These are phyloP conservation scores for Myotis lucifugus DNA, from an alignment of 2,113 vertebrate genomes.

Conservation along the genomic window DNA sequence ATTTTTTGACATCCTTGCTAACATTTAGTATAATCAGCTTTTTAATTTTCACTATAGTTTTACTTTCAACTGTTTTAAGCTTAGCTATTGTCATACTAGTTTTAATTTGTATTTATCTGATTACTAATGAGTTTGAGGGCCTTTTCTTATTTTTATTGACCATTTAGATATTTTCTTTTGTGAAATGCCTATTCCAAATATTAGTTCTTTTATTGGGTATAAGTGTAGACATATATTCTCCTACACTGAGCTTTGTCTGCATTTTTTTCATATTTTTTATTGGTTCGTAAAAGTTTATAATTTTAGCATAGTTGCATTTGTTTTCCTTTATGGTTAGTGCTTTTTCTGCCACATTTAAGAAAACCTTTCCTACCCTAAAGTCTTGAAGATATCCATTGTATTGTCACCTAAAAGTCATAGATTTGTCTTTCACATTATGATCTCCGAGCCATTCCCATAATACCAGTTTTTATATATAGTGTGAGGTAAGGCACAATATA, in stretches of 20 bases:
- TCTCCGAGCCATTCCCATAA: not conserved
- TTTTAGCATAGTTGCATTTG: not conserved
- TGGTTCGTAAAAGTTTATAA: not conserved
- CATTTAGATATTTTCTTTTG: not conserved
- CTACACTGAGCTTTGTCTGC: not conserved
- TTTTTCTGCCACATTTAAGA: not conserved
- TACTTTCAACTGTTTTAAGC: not conserved
- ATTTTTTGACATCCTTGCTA: not conserved
- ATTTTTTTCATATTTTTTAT: not conserved
- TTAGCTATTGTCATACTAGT: not conserved
- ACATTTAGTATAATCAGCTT: not conserved
- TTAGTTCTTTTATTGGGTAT: not conserved
- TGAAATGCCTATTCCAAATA: not conserved
- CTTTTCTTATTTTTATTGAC: constrained; percentile 29
- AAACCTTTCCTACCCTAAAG: not conserved
- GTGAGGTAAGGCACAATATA: not conserved
- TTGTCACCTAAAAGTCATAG: not conserved
- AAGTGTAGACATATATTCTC: not conserved
- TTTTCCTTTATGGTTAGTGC: not conserved
- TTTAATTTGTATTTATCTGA: constrained; percentile 20
- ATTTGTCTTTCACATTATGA: not conserved
- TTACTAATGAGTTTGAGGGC: not conserved
- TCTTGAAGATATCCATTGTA: not conserved
- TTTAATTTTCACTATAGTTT: not conserved
- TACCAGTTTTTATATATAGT: not conserved